These are phyloP conservation scores for Trachelipus rathkii DNA, from an alignment of 1,140 invertebrate species.

Conservation along the genomic window DNA sequence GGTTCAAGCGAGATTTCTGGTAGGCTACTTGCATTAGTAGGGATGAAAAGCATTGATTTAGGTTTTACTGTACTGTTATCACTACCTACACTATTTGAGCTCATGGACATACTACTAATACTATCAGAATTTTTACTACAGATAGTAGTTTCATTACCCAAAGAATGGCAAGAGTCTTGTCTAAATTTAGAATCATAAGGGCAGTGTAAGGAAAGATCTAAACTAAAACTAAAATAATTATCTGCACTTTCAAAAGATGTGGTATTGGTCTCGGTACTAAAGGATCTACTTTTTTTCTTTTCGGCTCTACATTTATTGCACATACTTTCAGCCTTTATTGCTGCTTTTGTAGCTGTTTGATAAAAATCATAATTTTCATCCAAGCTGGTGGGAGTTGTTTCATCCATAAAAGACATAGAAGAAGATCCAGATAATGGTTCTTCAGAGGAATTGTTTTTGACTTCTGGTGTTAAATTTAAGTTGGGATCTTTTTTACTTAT, in stretches of 20 bases:
- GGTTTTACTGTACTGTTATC: constrained; percentile 30
- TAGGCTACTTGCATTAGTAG: constrained; percentile 40
- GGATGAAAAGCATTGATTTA: constrained; percentile 34
- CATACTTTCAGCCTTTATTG: not conserved
- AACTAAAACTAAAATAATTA: not conserved
- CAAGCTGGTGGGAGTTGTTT: not conserved
- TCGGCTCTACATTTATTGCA: not conserved
- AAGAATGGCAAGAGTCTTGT: constrained; percentile 11
- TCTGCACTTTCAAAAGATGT: not conserved
- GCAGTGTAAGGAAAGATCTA: not conserved
- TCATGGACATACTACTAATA: constrained; percentile 42
- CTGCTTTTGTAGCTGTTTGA: not conserved
- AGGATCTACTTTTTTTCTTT: not conserved
- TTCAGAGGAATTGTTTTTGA: not conserved
- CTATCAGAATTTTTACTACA: constrained; percentile 36
- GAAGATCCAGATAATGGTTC: not conserved
- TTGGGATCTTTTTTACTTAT: too few species aligned
- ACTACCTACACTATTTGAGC: constrained; percentile 31
- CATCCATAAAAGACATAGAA: not conserved
- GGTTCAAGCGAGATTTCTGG: constrained; percentile 43
- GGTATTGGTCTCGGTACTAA: not conserved
- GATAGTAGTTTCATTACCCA: constrained; percentile 17
- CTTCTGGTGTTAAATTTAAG: too few species aligned
- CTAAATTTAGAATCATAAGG: constrained; percentile 14
- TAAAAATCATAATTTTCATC: not conserved